Base-by-base conservation (phyloP, 2,113 vertebrate species). In the Tupaia chinensis region DNA sequence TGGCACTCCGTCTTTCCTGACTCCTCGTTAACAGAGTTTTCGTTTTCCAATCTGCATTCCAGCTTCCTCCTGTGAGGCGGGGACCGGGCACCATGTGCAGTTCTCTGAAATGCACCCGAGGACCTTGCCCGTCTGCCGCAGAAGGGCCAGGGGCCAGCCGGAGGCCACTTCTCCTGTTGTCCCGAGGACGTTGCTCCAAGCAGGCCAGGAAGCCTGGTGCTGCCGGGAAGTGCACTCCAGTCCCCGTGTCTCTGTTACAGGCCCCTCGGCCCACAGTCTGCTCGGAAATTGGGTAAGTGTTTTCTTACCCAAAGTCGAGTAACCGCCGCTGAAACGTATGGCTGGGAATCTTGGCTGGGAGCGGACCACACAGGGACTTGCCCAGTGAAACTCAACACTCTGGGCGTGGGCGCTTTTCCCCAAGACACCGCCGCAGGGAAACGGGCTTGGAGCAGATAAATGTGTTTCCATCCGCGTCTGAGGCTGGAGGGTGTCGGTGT, bases 341-440 rank as follows among this genome's bases (percentile, higher is more conserved):
- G 97, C 97, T 98, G 98, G 98, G 98, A 98, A 98, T 98, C 98
- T 97, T 98, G 97, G 98, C 97, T 95, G 56, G 2, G 70, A 95
- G 91, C 97, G 97, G 98, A 98, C 98, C 98, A 98, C 98, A 98
- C 98, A 98, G 98, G 96, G 97, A 98, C 97, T 98, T 56, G 97
- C 97, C 95, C 97, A 93, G 96, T 98, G 98, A 98, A 98, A 98
- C 97, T 87, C 97, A 98, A 98, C 96, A 98, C 98, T 94, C 72
- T 70, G 94, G 98, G 97, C 98, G 98, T 94, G 82, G 95, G 98
- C 70, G 96, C 93, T 97, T 98, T 98, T 97, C 98, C 98, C 98
- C 96, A 98, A 91, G 96, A 98, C 97, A 97, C 96, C 72, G 92
- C 96, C 93, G 95, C 97, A 96, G 98, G 97, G 80, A 97, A 97